Percentiles rank a stretch among this genome's conserved stretches.
Evolutionary conservation across 2,113 vertebrate genomes (phyloP).

Genomic region (Thalassoma bifasciatum): DNA sequence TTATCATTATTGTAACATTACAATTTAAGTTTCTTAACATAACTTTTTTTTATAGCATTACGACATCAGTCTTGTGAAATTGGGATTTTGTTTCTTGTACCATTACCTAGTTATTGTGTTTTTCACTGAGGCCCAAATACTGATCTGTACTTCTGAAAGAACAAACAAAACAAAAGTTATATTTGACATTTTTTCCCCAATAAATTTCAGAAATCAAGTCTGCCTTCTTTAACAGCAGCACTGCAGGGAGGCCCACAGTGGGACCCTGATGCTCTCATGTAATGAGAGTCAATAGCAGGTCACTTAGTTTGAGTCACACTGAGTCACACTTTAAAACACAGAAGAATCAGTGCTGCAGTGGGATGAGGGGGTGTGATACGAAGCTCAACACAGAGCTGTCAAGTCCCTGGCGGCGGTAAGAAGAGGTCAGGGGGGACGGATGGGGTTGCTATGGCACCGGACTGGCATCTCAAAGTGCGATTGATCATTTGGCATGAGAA

Average conservation of each 20-base stretch:
- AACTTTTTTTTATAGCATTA: too few species aligned
- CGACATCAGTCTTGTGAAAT: too few species aligned
- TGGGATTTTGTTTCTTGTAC: too few species aligned
- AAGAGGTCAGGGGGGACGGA: conserved; percentile 22
- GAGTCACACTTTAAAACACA: conserved; percentile 23
- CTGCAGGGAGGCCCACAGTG: conserved; percentile 10
- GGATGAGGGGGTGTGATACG: conserved; percentile 17
- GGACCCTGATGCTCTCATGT: conserved; percentile 17
- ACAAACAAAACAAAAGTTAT: too few species aligned
- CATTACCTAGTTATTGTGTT: too few species aligned
- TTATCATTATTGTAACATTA: too few species aligned
- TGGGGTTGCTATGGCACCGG: not conserved
- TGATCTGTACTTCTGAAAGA: too few species aligned
- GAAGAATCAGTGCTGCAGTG: conserved; percentile 32
- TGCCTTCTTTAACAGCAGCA: not conserved
- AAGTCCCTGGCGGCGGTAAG: not conserved
- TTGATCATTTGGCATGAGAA: conserved; percentile 18
- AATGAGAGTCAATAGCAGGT: conserved; percentile 26
- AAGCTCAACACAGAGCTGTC: conserved; percentile 21
- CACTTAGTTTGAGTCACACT: conserved; percentile 34
- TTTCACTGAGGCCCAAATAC: too few species aligned
- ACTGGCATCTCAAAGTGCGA: conserved; percentile 9
- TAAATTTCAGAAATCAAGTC: not conserved
- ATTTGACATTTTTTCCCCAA: not conserved
- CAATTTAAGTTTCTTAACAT: too few species aligned